These are phyloP conservation scores for Anoplolepis gracilipes DNA, from an alignment of 1,140 invertebrate genomes.

Conservation along the genomic window DNA sequence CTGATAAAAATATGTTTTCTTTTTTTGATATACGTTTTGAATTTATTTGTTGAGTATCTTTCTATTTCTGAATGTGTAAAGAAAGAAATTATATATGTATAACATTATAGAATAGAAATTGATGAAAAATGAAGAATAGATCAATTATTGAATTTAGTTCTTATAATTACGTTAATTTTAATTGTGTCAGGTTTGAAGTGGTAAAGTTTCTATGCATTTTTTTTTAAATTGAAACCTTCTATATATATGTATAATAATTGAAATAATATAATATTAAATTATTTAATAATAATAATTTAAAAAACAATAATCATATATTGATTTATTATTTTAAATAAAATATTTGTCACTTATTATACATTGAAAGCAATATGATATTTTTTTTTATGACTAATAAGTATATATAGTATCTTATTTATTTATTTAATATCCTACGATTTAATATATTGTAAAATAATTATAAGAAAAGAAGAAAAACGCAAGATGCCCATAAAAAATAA, in stretches of 20 bases:
- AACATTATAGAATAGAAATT: neutral
- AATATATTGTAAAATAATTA: conserved; percentile 10
- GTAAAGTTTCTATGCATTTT: no score
- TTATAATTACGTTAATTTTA: neutral
- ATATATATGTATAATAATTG: no score
- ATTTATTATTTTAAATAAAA: conserved; percentile 1
- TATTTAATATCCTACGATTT: neutral
- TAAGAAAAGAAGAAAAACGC: neutral
- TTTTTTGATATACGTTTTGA: neutral
- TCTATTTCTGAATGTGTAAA: neutral
- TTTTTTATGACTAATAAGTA: neutral
- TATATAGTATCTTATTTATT: neutral
- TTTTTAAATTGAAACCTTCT: no score
- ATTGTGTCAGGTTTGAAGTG: no score
- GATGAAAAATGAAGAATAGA: neutral
- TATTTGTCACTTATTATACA: neutral
- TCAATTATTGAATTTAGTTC: neutral
- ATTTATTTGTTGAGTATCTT: neutral
- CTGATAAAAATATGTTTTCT: neutral
- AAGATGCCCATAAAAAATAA: conserved; percentile 3
- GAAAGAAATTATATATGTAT: no score
- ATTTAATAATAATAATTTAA: no score
- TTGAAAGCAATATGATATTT: neutral
- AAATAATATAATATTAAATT: no score
- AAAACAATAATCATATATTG: neutral